Base-by-base conservation (phyloP, 2,888 invertebrate species). In the Choristoneura rosaceana region DNA sequence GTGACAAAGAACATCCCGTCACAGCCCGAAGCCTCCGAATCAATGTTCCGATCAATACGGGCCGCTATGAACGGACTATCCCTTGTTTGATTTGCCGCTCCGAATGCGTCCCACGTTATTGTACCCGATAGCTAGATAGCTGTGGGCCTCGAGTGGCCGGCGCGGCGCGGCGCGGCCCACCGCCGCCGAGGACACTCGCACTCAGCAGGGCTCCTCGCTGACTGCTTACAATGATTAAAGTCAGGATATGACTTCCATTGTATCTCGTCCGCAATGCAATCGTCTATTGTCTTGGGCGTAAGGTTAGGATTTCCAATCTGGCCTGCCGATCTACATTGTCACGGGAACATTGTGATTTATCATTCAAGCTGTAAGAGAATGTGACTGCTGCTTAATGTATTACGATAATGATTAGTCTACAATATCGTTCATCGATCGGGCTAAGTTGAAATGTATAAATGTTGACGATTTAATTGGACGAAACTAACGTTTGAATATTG, bases 1-100 rank as follows among this genome's bases (percentile, higher is more conserved):
- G 83, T 89, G 90, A 91, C 90, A 91, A 90, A 90, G 89, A 87
- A 86, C 82, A 76, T 80, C 80, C 86, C 86, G 88, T 89, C 87
- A 85, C 77, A 82, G 79, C 78, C 80, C 76, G 81, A 79, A 84
- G 82, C 81, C 82, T 75, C 74, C 74, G 83, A 86, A 90, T 89
- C 89, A 86, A 89, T 79, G 77, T 89, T 80, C 76, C 75, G 78
- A 80, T 77, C 76, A 78, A 79, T 76, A 74, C 73, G 63, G 69
- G 71, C 69, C 71, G 71, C 55, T 71, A 74, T 70, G 63, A 74
- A 74, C 71, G 71, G 73, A 70, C 70, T 74, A 74, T 73, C 75
- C 76, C 76, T 77, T 76, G 77, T 78, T 78, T 78, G 81, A 79
- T 80, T 79, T 77, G 76, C 74, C 74, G 78, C 76, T 73, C 74